phyloP scores from a whole-genome alignment of 2,797 vertebrate genomes.

The Poeciliopsis infans region DNA sequence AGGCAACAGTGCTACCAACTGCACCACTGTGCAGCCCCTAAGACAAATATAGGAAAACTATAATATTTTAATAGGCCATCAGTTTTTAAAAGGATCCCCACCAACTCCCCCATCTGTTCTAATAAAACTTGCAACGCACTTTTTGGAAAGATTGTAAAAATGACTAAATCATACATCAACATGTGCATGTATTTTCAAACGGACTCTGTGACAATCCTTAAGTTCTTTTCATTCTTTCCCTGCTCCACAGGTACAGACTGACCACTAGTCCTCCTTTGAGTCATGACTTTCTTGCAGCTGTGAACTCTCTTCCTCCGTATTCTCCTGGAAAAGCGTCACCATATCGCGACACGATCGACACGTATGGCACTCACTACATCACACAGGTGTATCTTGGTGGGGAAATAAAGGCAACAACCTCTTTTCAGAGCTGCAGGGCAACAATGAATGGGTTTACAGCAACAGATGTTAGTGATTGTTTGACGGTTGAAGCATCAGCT shows the following conservation, averaged over 20 bases:
- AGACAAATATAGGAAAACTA: background rate
- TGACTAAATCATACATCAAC: background rate
- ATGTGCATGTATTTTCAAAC: background rate
- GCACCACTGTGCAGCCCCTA: too few species aligned
- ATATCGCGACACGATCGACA: slow-evolving; percentile 57
- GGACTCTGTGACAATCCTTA: background rate
- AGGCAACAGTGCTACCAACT: too few species aligned
- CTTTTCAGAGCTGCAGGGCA: slow-evolving; percentile 54
- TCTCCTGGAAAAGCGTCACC: background rate
- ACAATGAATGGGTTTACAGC: slow-evolving; percentile 47
- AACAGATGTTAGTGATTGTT: slow-evolving; percentile 69
- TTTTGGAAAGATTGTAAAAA: background rate
- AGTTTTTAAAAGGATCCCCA: background rate
- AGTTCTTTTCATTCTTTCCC: background rate
- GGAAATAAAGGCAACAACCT: slow-evolving; percentile 54
- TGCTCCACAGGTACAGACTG: slow-evolving; percentile 60
- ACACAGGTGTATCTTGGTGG: slow-evolving; percentile 66
- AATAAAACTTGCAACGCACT: background rate
- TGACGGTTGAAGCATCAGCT: slow-evolving; percentile 70
- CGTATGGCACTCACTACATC: slow-evolving; percentile 74
- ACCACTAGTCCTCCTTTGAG: slow-evolving; percentile 36
- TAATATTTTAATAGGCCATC: background rate
- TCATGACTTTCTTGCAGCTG: slow-evolving; percentile 25
- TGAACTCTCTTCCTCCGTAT: slow-evolving; percentile 54
- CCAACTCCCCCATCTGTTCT: background rate